These are phyloP conservation scores for Ariolimax columbianus DNA, from an alignment of 2,888 invertebrate genomes.

Conservation along the genomic window DNA sequence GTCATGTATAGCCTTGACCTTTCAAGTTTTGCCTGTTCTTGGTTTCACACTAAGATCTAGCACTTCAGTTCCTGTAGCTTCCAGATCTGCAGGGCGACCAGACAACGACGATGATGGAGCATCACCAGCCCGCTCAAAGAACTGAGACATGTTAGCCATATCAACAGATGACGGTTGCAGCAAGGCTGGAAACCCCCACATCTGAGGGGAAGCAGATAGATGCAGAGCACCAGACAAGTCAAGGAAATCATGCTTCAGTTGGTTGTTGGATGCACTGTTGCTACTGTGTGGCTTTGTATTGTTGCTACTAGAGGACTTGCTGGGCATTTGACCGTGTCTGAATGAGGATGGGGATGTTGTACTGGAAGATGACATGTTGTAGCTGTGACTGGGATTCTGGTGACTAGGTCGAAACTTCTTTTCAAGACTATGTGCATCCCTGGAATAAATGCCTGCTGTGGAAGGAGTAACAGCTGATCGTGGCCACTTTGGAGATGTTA, in stretches of 20 bases:
- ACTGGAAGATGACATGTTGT: conserved; percentile 12
- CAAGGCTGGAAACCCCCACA: conserved; percentile 47
- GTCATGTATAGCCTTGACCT: neutral
- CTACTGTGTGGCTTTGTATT: conserved; percentile 39
- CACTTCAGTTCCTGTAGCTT: conserved; percentile 46
- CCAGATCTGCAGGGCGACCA: conserved; percentile 15
- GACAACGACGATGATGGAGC: conserved; percentile 25
- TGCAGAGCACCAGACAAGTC: conserved; percentile 33
- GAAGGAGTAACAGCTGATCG: conserved; percentile 5
- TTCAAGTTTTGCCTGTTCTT: neutral
- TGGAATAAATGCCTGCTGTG: conserved; percentile 26
- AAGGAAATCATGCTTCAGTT: conserved; percentile 33
- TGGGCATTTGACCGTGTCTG: conserved; percentile 6
- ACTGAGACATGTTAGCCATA: conserved; percentile 51
- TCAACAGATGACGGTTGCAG: conserved; percentile 50
- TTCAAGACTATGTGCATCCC: conserved; percentile 41
- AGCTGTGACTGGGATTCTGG: conserved; percentile 27
- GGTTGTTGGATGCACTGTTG: conserved; percentile 3
- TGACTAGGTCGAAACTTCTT: conserved; percentile 42
- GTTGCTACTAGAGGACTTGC: conserved; percentile 41
- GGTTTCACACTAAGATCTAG: conserved; percentile 54
- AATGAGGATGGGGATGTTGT: conserved; percentile 34
- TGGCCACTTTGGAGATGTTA: conserved; percentile 26
- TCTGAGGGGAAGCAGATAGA: conserved; percentile 33
- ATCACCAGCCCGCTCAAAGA: conserved; percentile 43